Percentiles rank a stretch among this genome's conserved stretches.
Evolutionary conservation across 2,113 vertebrate species (phyloP).

Genomic region (Andinoacara biseriatus): DNA sequence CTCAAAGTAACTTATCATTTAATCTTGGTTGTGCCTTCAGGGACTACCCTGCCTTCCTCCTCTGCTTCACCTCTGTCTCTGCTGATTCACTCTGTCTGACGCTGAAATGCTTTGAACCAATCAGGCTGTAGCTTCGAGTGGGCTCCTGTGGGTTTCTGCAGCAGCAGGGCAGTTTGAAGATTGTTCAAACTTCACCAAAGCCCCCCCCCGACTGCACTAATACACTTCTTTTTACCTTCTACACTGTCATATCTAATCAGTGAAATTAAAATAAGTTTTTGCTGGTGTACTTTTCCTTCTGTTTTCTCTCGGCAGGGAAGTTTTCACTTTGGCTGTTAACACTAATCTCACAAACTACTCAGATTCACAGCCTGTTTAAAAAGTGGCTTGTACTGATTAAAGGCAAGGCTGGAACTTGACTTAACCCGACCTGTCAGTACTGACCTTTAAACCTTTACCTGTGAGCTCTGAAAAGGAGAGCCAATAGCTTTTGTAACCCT

Average conservation of each 20-base stretch:
- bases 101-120: slow-evolving; percentile 46
- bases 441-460: slow-evolving; percentile 29
- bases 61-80: slow-evolving; percentile 29
- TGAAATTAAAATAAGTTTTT: neutral
- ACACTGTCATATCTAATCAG: neutral
- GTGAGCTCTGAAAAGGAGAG: slow-evolving; percentile 6
- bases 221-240: neutral
- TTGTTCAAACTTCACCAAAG: slow-evolving; percentile 1
- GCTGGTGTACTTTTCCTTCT: neutral
- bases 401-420: neutral
- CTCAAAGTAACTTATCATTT: slow-evolving; percentile 12
- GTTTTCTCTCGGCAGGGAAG: slow-evolving; percentile 8
- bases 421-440: neutral
- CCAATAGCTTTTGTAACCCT: slow-evolving; percentile 59
- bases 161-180: slow-evolving; percentile 7
- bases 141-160: slow-evolving; percentile 11
- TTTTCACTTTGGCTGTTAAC: slow-evolving; percentile 19
- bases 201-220: slow-evolving; percentile 34
- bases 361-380: neutral
- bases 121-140: slow-evolving; percentile 1
- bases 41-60: neutral
- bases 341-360: slow-evolving; percentile 46
- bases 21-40: slow-evolving; percentile 3
- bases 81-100: slow-evolving; percentile 27
- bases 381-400: neutral